Base-by-base conservation (phyloP, 2,888 invertebrate species). In the Agrotis clavis region DNA sequence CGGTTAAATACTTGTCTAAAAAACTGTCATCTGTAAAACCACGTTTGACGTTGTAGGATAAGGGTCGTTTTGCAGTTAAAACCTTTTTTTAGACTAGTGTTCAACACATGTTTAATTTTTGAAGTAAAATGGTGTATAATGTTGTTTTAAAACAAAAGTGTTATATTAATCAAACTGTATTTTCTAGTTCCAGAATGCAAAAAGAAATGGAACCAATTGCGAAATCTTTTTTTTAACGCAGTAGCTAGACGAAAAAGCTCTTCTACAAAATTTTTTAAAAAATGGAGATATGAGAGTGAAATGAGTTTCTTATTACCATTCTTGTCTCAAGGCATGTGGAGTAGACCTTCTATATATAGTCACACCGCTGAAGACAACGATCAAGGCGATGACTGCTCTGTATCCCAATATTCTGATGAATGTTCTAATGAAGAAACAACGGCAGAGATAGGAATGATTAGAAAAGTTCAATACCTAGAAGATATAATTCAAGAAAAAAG, bases 111-210 rank as follows among this genome's bases (percentile, higher is more conserved):
- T 25, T 25, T 25, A 25, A 25, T 25, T 25, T 25, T 30, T 30
- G 2, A 5, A 30, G 30, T 30, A 30, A 30, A 5, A 30, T 2
- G 5, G 30, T 30, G 30, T 30, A 30, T 30, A 5, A 0, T 30
- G 4, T 30, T 30, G 30, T 30, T 30, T 45, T 45, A 14, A 7
- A 45, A 45, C 14, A 45, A 45, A 13, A 13, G 11, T 13, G 45
- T 45, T 13, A 45, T 13, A 45, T 47, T 14, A 47, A 47, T 45
- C 14, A 14, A 4, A 21, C 13, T 11, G 4, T 53, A 1, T 45
- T 65, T 21, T 21, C 21, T 57, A 66, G 65, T 30, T 66, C 5
- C 47, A 66, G 65, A 66, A n/a, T 57, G 57, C 65, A 66, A 25
- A 66, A 4, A 16, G 30, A 66, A 57, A 57, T 66, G 59, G 65